These are phyloP conservation scores for Heliconius hortense DNA, from an alignment of 2,888 invertebrate species.

Conservation along the genomic window DNA sequence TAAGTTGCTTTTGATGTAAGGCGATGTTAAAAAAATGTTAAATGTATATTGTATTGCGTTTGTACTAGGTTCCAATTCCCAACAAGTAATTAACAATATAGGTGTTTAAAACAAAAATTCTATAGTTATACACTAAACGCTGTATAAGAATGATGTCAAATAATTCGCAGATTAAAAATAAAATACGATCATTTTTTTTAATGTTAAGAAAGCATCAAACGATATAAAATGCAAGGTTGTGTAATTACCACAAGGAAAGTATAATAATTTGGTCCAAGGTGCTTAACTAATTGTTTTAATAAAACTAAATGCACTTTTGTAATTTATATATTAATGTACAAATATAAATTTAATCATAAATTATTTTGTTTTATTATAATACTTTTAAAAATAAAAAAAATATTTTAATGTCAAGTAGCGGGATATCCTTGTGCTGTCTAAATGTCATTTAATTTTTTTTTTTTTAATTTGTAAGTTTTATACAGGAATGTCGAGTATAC, in stretches of 20 bases:
- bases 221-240: slow-evolving; percentile 36
- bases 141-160: neutral
- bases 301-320: slow-evolving; percentile 35
- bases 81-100: neutral
- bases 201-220: slow-evolving; percentile 12
- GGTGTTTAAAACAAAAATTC: neutral
- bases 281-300: slow-evolving; percentile 31
- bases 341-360: slow-evolving; percentile 18
- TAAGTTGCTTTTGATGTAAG: neutral
- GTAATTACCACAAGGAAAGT: slow-evolving; percentile 37
- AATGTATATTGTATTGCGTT: neutral
- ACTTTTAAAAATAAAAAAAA: neutral
- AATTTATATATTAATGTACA: slow-evolving; percentile 35
- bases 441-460: neutral
- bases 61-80: neutral
- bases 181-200: neutral
- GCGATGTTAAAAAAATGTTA: neutral
- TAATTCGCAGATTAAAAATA: neutral
- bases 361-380: slow-evolving; percentile 19
- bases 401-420: slow-evolving; percentile 4
- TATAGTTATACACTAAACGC: neutral
- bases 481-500: neutral
- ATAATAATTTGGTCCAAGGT: slow-evolving; percentile 28
- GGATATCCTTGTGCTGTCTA: slow-evolving; percentile 5
- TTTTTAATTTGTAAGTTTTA: neutral